Evolutionary conservation across 2,113 vertebrate genomes (phyloP).

Genomic region (Ivindomyrus marchei): DNA sequence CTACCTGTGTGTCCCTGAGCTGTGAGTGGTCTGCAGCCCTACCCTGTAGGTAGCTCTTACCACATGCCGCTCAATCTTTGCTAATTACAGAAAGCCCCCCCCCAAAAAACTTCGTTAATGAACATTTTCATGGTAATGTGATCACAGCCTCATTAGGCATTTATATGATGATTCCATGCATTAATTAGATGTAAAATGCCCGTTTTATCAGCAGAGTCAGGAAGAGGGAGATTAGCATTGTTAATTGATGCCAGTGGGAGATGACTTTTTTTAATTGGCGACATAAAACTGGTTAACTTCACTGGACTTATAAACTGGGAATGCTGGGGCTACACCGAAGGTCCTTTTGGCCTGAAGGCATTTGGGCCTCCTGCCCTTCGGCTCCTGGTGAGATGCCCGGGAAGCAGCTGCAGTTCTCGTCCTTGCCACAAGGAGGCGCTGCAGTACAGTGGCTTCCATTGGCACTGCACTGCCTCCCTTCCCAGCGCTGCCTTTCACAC

Average conservation of each 20-base stretch:
- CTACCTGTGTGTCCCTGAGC: neutral
- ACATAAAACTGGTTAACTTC: conserved; percentile 14
- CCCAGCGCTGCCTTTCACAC: neutral
- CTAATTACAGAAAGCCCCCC: conserved; percentile 74
- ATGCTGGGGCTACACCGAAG: too few relatives aligned
- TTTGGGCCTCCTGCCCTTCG: conserved; percentile 42
- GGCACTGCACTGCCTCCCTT: neutral
- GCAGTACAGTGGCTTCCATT: neutral
- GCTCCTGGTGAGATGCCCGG: conserved; percentile 52
- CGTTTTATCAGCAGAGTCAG: conserved; percentile 70
- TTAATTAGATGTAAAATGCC: conserved; percentile 90
- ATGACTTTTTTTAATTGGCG: conserved; percentile 48
- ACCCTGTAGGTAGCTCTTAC: conserved; percentile 13
- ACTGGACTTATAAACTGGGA: conserved; percentile 24
- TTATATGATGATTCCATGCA: conserved; percentile 82
- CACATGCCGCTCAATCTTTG: conserved; percentile 67
- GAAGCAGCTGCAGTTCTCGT: neutral
- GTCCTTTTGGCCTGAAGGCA: conserved; percentile 8
- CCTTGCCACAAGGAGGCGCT: neutral
- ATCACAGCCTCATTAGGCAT: conserved; percentile 88
- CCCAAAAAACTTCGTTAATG: conserved; percentile 60
- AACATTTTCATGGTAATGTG: conserved; percentile 81
- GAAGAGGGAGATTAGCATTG: conserved; percentile 65
- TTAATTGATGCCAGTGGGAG: conserved; percentile 65
- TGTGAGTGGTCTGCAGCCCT: neutral